Conservation (phyloP, 2,113 vertebrate species). For the Ailuropoda melanoleuca region DNA sequence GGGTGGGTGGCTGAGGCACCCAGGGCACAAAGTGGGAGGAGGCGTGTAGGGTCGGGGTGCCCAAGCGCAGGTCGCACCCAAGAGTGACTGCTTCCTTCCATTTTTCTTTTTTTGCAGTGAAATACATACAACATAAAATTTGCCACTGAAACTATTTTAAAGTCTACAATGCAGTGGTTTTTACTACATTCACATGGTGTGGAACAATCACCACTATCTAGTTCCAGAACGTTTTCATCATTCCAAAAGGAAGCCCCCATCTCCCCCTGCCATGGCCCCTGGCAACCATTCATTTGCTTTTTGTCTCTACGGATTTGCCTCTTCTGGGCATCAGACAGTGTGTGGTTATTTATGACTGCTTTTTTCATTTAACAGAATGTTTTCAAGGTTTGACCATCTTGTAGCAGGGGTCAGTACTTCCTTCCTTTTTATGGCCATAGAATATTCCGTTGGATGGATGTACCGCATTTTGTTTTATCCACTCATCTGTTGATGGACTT, state of each 20-base stretch:
- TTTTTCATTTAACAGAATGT: not conserved
- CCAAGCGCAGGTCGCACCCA: fast-evolving
- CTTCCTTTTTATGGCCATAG: not conserved
- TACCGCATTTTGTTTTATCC: not conserved
- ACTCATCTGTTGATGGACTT: not conserved
- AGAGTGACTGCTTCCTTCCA: not conserved
- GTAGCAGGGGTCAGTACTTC: no score
- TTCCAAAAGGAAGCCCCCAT: not conserved
- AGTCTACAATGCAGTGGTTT: not conserved
- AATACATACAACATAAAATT: not conserved
- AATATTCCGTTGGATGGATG: not conserved
- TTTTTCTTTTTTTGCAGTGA: not conserved
- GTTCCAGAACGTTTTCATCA: not conserved
- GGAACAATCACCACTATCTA: not conserved
- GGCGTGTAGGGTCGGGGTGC: fast-evolving
- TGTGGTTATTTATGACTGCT: not conserved
- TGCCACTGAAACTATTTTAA: not conserved
- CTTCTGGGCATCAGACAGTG: not conserved
- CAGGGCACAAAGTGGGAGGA: not conserved
- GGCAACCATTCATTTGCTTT: not conserved
- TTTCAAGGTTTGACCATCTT: not conserved
- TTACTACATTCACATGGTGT: not conserved
- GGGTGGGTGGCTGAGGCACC: fast-evolving
- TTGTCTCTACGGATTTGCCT: not conserved
- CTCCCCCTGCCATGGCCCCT: not conserved